A percentile compares a stretch with the other conserved stretches of the same genome.
These are phyloP conservation scores for Danaus plexippus DNA, from an alignment of 1,140 invertebrate species.

Conservation along the genomic window DNA sequence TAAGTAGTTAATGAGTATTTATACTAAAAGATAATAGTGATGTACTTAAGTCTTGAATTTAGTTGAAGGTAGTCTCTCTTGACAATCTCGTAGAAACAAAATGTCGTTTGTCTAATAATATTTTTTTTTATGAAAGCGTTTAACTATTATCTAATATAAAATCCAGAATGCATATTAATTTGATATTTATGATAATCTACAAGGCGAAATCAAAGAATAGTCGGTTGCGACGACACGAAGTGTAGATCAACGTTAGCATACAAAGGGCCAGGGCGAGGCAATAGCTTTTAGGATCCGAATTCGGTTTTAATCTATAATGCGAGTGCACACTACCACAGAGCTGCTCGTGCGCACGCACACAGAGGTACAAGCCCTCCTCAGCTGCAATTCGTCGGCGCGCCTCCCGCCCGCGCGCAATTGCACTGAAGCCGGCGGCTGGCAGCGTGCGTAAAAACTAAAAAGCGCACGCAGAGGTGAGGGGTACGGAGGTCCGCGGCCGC, in stretches of 20 bases:
- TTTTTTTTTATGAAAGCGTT: constrained; percentile 8
- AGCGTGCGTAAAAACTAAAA: constrained; percentile 58
- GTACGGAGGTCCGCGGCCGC: constrained; percentile 45
- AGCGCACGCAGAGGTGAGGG: constrained; percentile 61
- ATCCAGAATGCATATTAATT: constrained; percentile 48
- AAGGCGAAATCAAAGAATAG: constrained; percentile 39
- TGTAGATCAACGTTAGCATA: constrained; percentile 62
- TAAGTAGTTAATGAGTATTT: too few relatives aligned
- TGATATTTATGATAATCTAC: constrained; percentile 52
- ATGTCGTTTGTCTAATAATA: neutral
- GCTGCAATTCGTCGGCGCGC: constrained; percentile 65
- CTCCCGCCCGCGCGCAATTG: constrained; percentile 63
- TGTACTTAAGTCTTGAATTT: too few relatives aligned
- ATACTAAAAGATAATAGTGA: too few relatives aligned
- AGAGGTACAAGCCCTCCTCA: constrained; percentile 42
- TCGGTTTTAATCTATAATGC: constrained; percentile 51
- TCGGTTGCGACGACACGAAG: constrained; percentile 39
- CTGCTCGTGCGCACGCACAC: constrained; percentile 59
- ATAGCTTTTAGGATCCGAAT: constrained; percentile 59
- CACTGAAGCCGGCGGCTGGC: constrained; percentile 55
- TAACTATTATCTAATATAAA: constrained; percentile 32
- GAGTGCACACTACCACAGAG: constrained; percentile 26
- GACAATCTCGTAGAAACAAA: too few relatives aligned
- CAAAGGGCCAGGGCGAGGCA: constrained; percentile 54
- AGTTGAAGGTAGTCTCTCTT: too few relatives aligned